Percentiles rank a stretch among this genome's conserved stretches.
phyloP scores from a whole-genome alignment of 2,888 invertebrate species.

The Molorchus minor region DNA sequence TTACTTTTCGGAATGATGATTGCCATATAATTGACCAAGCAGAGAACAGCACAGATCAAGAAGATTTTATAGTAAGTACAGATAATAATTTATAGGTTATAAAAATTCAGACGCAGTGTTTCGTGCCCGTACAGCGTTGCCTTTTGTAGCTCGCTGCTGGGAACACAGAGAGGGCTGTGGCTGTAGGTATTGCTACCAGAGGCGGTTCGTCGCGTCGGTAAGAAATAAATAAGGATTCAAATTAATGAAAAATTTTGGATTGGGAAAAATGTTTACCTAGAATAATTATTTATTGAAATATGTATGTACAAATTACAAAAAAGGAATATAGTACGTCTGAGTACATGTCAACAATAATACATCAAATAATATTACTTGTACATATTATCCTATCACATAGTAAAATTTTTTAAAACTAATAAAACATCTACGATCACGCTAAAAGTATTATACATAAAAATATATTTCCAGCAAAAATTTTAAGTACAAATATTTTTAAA shows the following conservation, averaged over 20 bases:
- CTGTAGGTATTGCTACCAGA: background rate
- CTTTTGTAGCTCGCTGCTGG: background rate
- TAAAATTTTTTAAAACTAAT: slow-evolving; percentile 15
- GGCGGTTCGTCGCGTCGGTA: background rate
- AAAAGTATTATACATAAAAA: background rate
- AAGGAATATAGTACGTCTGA: background rate
- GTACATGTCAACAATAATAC: slow-evolving; percentile 3
- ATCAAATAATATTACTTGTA: background rate
- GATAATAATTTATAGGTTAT: too few relatives aligned
- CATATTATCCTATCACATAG: background rate
- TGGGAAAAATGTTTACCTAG: background rate
- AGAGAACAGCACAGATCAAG: too few relatives aligned
- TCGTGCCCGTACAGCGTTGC: background rate
- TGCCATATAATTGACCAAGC: too few relatives aligned
- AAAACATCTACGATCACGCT: background rate
- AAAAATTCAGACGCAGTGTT: too few relatives aligned
- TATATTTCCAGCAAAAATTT: background rate
- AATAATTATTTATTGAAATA: slow-evolving; percentile 1
- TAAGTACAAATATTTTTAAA: background rate
- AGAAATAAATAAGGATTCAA: background rate
- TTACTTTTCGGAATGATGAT: too few relatives aligned
- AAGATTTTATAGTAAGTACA: too few relatives aligned
- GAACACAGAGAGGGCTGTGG: background rate
- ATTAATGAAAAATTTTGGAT: too few relatives aligned
- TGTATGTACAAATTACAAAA: slow-evolving; percentile 7